Percentiles rank a stretch among this genome's conserved stretches.
phyloP scores from a whole-genome alignment of 2,113 vertebrate species.

The Daboia siamensis region DNA sequence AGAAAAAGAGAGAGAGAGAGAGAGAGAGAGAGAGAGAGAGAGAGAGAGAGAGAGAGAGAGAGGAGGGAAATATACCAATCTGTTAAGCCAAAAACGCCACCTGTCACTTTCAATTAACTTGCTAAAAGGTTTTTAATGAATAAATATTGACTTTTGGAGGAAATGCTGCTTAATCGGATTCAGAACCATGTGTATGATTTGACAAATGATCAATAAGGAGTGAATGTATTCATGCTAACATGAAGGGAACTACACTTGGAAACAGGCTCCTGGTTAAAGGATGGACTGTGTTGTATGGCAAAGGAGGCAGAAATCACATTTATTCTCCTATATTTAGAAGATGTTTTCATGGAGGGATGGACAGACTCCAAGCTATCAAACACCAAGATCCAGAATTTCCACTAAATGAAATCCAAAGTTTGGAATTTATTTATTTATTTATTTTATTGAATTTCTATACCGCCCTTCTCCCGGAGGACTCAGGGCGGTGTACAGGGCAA shows the following conservation, averaged over 20 bases:
- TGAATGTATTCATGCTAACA: conserved; percentile 46
- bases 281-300: rapidly evolving
- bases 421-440: too few species aligned
- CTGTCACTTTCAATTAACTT: conserved; percentile 69
- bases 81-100: conserved; percentile 62
- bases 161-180: conserved; percentile 70
- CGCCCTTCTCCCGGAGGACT: too few species aligned
- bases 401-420: background rate
- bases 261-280: conserved; percentile 5
- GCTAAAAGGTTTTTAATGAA: conserved; percentile 69
- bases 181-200: conserved; percentile 60
- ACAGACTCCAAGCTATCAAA: background rate
- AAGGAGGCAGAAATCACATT: background rate
- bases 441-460: too few species aligned
- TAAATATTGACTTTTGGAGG: conserved; percentile 73
- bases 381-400: background rate
- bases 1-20: background rate
- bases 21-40: conserved; percentile 47
- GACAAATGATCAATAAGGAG: conserved; percentile 65
- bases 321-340: background rate
- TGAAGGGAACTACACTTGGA: conserved; percentile 39
- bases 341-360: background rate
- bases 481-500: too few species aligned
- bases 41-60: conserved; percentile 18
- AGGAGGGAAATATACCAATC: conserved; percentile 35